A percentile compares a stretch with the other conserved stretches of the same genome.
phyloP scores from a whole-genome alignment of 2,113 vertebrate species.

The Chroicocephalus ridibundus region DNA sequence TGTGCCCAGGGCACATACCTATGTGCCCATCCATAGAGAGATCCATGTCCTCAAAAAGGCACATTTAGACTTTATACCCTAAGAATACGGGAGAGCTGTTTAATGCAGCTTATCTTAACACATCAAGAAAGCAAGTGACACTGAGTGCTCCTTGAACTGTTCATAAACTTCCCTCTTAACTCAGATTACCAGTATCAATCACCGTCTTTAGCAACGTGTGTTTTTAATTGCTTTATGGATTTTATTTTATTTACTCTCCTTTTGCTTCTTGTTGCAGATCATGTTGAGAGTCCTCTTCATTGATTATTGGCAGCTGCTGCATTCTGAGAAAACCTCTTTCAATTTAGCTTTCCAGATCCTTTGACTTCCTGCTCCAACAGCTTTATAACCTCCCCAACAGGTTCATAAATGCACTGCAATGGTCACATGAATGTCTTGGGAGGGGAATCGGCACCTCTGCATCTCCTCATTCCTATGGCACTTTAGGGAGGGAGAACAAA shows the following conservation, averaged over 20 bases:
- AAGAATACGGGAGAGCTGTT: neutral
- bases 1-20: neutral
- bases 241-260: conserved; percentile 37
- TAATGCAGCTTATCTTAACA: neutral
- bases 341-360: neutral
- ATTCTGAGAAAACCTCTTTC: conserved; percentile 33
- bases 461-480: conserved; percentile 25
- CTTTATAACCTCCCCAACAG: neutral
- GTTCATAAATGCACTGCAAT: conserved; percentile 85
- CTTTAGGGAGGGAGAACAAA: conserved; percentile 54
- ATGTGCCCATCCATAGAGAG: neutral
- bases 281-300: conserved; percentile 56
- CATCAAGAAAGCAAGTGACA: neutral
- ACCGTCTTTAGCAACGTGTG: neutral
- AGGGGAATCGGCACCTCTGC: conserved; percentile 45
- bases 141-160: neutral
- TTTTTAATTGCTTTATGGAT: conserved; percentile 48
- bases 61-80: neutral
- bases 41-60: neutral
- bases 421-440: conserved; percentile 90
- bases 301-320: conserved; percentile 50
- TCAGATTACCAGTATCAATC: conserved; percentile 7
- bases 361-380: neutral
- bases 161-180: neutral
- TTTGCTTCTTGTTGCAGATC: conserved; percentile 70